Evolutionary conservation across 2,797 vertebrate genomes (phyloP), one percentile per base, ranked within the genome.

Genomic region (Melanotaenia pygmaea): DNA sequence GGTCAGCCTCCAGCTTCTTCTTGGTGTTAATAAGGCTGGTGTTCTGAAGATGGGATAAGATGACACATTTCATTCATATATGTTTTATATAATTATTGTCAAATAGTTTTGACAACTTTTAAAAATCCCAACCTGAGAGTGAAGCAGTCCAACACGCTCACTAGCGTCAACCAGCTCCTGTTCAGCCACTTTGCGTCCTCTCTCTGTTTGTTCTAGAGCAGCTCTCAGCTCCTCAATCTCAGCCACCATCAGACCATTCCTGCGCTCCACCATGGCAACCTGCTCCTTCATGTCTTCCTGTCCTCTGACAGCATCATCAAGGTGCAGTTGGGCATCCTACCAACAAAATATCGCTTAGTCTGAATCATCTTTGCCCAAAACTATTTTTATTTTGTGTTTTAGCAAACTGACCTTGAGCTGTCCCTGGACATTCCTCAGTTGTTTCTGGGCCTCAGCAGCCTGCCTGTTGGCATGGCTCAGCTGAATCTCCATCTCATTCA

Each of bases 251-350:
- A 98, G 91, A 88, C 79, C 94, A 86, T 95, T 96, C 68, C 96
- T 96, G 83, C 94, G 94, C 83, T 97, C 96, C 83, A 96, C 89
- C 0, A 97, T 94, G 6, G 95, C 93, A 59, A 96, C 90, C 86
- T 97, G 97, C 87, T 98, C 96, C 74, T 90, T 97, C 89, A 98
- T 93, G 72, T 97, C 96, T 0, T 95, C 95, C 65, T 96, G 93
- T 38, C 90, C 50, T 20, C 96, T 91, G 0, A 96, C 0, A 14
- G 96, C 95, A 0, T 97, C 95, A 0, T 97, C 96, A 72, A 98
- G 93, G 58, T 96, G 96, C 61, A 98, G 82, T 73, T 95, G 95
- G 30, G 94, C 91, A 79, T 97, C 96, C 96, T 97, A 1, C 4
- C 32, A 34, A 34, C 7, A 34, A 26, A 26, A 26, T 26, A 26